Percentiles rank a stretch among this genome's conserved stretches.
Conservation (phyloP, 2,113 vertebrate genomes). For the Poeciliopsis prolifica region DNA sequence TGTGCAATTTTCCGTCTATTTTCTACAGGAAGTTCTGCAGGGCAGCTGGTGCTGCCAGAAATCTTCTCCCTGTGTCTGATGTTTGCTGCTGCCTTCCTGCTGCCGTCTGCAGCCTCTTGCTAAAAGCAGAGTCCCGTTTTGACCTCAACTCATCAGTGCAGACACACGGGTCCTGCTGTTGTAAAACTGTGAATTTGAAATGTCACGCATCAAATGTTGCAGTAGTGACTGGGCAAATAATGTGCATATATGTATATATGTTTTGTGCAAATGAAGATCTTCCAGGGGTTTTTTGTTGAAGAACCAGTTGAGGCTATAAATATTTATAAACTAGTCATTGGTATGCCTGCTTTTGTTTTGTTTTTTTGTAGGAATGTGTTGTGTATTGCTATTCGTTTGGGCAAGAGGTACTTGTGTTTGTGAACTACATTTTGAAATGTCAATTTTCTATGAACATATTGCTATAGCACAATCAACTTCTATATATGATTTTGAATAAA, state of each 20-base stretch:
- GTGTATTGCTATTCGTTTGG: no score
- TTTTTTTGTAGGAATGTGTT: no score
- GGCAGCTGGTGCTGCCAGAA: conserved; percentile 20
- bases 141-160: neutral
- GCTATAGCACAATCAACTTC: no score
- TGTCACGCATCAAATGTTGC: neutral
- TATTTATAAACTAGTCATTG: neutral
- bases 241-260: neutral
- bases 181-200: conserved; percentile 28
- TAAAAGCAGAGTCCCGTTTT: neutral
- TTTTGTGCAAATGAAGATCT: neutral
- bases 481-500: no score
- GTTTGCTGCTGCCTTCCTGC: conserved; percentile 35
- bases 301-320: neutral
- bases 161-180: neutral
- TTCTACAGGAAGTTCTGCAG: conserved; percentile 17
- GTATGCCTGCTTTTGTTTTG: neutral
- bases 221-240: neutral
- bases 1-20: neutral
- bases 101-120: conserved; percentile 11
- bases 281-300: neutral
- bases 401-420: no score
- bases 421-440: no score
- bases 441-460: no score
- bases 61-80: conserved; percentile 38